phyloP scores from a whole-genome alignment of 2,113 vertebrate genomes.

The Chascanopsetta lugubris region DNA sequence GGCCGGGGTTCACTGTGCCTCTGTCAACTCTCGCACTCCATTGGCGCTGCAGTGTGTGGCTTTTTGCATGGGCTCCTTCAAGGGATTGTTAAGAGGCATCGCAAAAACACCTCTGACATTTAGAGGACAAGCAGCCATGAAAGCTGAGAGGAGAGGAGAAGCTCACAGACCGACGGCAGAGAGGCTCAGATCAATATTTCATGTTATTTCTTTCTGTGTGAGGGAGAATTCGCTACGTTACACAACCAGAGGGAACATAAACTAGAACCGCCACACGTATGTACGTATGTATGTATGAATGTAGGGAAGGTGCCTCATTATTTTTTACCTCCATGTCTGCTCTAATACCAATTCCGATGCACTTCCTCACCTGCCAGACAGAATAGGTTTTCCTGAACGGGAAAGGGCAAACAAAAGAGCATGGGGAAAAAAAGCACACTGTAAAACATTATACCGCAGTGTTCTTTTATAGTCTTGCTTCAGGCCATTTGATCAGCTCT shows the following conservation, averaged over 20 bases:
- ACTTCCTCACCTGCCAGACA: constrained; percentile 52
- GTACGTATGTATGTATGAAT: too few species aligned
- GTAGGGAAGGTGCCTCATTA: constrained; percentile 22
- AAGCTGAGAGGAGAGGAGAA: constrained; percentile 37
- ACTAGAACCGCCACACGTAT: constrained; percentile 18
- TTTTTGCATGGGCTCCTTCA: constrained; percentile 47
- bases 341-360: constrained; percentile 28
- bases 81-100: constrained; percentile 60
- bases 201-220: constrained; percentile 13
- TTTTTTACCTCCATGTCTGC: constrained; percentile 36
- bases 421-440: constrained; percentile 50
- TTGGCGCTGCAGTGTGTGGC: constrained; percentile 40
- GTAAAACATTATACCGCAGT: constrained; percentile 70
- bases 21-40: constrained; percentile 62
- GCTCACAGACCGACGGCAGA: constrained; percentile 39
- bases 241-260: constrained; percentile 38
- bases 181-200: constrained; percentile 44
- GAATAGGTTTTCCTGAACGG: constrained; percentile 52
- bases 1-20: constrained; percentile 60
- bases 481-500: constrained; percentile 74
- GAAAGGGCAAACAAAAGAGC: constrained; percentile 67
- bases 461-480: constrained; percentile 67
- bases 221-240: constrained; percentile 35
- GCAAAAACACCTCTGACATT: constrained; percentile 68
- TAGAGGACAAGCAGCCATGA: constrained; percentile 63